Percentiles rank a stretch among this genome's conserved stretches.
Evolutionary conservation across 1,140 invertebrate species (phyloP).

Genomic region (Luehdorfia chinensis): DNA sequence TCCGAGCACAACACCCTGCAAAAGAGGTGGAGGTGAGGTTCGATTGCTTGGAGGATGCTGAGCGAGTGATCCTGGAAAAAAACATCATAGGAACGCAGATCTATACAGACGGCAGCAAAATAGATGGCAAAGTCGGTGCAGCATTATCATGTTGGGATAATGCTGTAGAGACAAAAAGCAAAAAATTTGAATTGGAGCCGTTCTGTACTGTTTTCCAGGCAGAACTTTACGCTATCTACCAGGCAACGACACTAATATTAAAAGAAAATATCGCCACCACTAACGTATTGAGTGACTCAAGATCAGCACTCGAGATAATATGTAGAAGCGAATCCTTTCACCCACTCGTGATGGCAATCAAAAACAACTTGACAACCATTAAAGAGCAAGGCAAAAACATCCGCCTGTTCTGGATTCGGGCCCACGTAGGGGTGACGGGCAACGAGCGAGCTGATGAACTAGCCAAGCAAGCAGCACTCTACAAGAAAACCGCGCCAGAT

Average conservation of each 20-base stretch:
- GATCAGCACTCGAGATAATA: background rate
- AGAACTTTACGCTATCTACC: background rate
- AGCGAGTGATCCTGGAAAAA: too few relatives aligned
- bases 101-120: conserved; percentile 21
- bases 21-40: too few relatives aligned
- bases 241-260: background rate
- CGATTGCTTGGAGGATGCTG: too few relatives aligned
- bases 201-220: background rate
- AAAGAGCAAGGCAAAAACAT: too few relatives aligned
- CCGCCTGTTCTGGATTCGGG: too few relatives aligned
- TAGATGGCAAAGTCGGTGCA: conserved; percentile 10
- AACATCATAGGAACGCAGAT: conserved; percentile 1
- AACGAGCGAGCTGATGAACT: too few relatives aligned
- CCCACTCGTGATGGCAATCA: background rate
- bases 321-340: too few relatives aligned
- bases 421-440: too few relatives aligned
- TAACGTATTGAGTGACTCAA: background rate
- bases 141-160: conserved; percentile 4
- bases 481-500: too few relatives aligned
- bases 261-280: background rate
- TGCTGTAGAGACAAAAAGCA: background rate
- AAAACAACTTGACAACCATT: too few relatives aligned
- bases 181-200: background rate
- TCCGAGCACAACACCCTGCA: too few relatives aligned
- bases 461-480: too few relatives aligned